Percentiles rank a stretch among this genome's conserved stretches.
Evolutionary conservation across 2,113 vertebrate species (phyloP).

Genomic region (Equus quagga): DNA sequence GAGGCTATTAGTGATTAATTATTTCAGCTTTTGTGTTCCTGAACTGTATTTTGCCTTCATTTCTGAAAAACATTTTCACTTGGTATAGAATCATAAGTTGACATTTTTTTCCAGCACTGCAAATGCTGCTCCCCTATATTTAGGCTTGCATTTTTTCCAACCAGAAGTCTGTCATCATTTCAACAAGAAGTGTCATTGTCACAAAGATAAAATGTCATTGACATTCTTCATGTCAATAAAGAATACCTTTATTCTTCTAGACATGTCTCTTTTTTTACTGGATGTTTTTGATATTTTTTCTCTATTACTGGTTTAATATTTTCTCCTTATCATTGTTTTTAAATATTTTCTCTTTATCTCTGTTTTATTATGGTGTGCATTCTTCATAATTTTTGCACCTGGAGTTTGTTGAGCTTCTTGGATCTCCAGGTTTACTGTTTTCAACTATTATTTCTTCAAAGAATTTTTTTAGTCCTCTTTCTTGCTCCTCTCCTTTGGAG

Average conservation of each 20-base stretch:
- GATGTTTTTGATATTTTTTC: background rate
- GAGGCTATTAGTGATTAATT: background rate
- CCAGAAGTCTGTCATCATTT: background rate
- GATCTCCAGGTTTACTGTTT: background rate
- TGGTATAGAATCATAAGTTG: conserved; percentile 8
- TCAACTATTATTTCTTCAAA: background rate
- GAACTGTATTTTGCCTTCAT: conserved; percentile 6
- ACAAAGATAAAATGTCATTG: background rate
- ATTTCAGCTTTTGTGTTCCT: background rate
- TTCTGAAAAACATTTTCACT: background rate
- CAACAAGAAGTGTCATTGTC: background rate
- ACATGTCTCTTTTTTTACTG: background rate
- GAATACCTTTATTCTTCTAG: background rate
- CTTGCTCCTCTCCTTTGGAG: background rate
- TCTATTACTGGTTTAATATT: background rate
- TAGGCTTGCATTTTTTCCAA: background rate
- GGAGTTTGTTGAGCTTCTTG: background rate
- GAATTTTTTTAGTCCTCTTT: background rate
- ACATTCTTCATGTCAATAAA: background rate
- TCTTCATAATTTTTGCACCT: background rate
- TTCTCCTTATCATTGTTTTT: background rate
- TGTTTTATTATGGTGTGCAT: background rate
- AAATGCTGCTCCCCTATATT: background rate
- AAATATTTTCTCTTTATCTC: background rate
- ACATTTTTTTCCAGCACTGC: background rate